These are phyloP conservation scores for Hoplias malabaricus DNA, from an alignment of 2,113 vertebrate species.

Conservation along the genomic window DNA sequence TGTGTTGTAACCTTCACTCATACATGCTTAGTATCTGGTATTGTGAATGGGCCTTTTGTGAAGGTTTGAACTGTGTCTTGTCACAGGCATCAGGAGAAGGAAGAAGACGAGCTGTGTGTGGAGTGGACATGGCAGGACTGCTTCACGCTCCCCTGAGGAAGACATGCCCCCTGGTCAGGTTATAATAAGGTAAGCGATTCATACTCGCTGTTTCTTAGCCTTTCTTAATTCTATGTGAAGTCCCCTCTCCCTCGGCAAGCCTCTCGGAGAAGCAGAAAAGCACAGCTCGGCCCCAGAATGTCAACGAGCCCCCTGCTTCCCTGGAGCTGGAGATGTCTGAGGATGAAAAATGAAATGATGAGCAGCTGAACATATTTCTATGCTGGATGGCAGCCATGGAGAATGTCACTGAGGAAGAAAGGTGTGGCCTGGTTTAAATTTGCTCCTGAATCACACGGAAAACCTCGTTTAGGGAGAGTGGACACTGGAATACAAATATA, in stretches of 20 bases:
- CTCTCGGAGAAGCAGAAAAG: slow-evolving; percentile 43
- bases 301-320: slow-evolving; percentile 49
- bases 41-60: background rate
- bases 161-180: slow-evolving; percentile 58
- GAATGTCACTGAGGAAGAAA: slow-evolving; percentile 38
- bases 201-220: slow-evolving; percentile 47
- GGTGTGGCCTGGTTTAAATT: slow-evolving; percentile 35
- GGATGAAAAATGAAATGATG: slow-evolving; percentile 50
- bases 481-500: slow-evolving; percentile 24
- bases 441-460: slow-evolving; percentile 1
- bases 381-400: slow-evolving; percentile 34
- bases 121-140: slow-evolving; percentile 33
- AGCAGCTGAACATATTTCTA: slow-evolving; percentile 45
- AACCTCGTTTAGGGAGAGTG: background rate
- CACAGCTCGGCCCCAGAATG: slow-evolving; percentile 50
- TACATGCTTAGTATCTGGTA: background rate
- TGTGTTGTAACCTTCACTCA: background rate
- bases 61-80: background rate
- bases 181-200: slow-evolving; percentile 65
- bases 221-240: slow-evolving; percentile 61
- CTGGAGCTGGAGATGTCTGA: slow-evolving; percentile 47
- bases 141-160: slow-evolving; percentile 20
- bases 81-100: background rate
- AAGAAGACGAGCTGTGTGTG: slow-evolving; percentile 10
- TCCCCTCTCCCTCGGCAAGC: slow-evolving; percentile 44